Percentiles rank a stretch among this genome's conserved stretches.
Conservation (phyloP, 2,797 vertebrate genomes). For the Aselliscus stoliczkanus region DNA sequence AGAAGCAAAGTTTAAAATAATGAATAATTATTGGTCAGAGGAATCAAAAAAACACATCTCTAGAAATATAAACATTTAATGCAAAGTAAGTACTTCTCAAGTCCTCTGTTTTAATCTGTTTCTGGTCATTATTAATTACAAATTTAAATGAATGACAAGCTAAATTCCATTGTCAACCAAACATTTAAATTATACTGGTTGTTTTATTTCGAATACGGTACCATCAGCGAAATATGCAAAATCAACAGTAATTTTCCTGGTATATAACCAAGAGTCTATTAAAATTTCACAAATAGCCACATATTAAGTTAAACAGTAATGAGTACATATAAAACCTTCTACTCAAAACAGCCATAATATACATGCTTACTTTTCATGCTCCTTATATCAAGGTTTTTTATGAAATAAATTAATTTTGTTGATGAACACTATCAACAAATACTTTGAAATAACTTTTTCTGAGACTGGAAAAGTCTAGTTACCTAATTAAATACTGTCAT, state of each 20-base stretch:
- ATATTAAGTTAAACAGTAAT: not conserved
- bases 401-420: not conserved
- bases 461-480: not conserved
- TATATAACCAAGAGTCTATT: not conserved
- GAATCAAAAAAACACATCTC: not conserved
- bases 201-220: not conserved
- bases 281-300: slow-evolving; percentile 12
- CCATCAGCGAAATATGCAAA: not conserved
- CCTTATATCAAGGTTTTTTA: not conserved
- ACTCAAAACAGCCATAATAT: not conserved
- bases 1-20: slow-evolving; percentile 30
- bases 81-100: not conserved
- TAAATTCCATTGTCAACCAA: not conserved
- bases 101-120: not conserved
- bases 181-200: not conserved
- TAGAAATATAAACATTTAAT: slow-evolving; percentile 1
- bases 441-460: not conserved
- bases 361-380: not conserved
- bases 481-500: not conserved
- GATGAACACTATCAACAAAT: not conserved
- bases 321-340: not conserved
- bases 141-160: not conserved
- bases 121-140: not conserved
- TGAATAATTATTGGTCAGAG: not conserved
- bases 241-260: not conserved